Evolutionary conservation across 23 tunicate species (phyloP), one percentile per base, ranked within the genome.

Genomic region (Ciona savignyi): DNA sequence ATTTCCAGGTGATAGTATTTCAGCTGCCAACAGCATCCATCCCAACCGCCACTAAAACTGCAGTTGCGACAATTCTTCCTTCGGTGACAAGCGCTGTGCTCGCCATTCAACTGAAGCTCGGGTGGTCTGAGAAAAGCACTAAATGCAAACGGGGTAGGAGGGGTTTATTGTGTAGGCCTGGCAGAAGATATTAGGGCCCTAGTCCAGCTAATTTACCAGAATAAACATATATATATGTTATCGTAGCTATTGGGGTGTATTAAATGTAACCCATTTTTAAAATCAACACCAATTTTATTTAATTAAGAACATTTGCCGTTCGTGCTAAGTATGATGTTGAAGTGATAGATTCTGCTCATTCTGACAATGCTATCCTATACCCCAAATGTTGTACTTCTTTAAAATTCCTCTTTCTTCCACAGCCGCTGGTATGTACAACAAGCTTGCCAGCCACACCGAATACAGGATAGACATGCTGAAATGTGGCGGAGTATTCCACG

Each of bases 121-220:
- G 69, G 2, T 74, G 78, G 78, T 49, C 67, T 1, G 78, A 74
- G 56, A 74, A 74, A 25, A 34, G 67, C 3, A 62, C 24, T 2
- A 74, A 74, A 51, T 74, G 78, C 78, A 74, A 74, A 63, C 51
- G 56, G 29, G 29, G 78, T 74, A 74, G 2, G 77, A 24, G 23
- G 51, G n/a, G n/a, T n/a, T n/a, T n/a, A n/a, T n/a, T n/a, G n/a
- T n/a, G n/a, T n/a, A n/a, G n/a, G n/a, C n/a, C n/a, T n/a, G n/a
- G n/a, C n/a, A n/a, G n/a, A n/a, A n/a, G n/a, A n/a, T n/a, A n/a
- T n/a, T n/a, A n/a, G n/a, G n/a, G n/a, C n/a, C n/a, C n/a, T n/a
- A n/a, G n/a, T n/a, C n/a, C n/a, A n/a, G n/a, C n/a, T n/a, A n/a
- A n/a, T n/a, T n/a, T n/a, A n/a, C n/a, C n/a, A n/a, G n/a, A n/a